phyloP scores from a whole-genome alignment of 2,797 vertebrate species.

The Apogon talboti region DNA sequence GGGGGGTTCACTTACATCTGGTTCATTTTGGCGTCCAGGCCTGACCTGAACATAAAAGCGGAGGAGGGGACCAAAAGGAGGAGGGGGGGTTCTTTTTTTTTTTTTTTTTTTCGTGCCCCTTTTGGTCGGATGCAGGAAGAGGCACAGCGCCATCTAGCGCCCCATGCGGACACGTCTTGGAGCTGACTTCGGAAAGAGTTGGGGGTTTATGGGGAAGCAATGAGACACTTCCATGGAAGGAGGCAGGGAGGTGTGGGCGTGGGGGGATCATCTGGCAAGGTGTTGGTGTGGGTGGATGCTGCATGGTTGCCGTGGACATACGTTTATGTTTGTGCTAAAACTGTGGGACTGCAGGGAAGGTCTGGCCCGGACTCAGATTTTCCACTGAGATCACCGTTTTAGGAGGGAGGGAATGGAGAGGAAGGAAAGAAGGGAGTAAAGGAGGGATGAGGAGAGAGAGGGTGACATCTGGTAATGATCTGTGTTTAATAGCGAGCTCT shows the following conservation, averaged over 20 bases:
- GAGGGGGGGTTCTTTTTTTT: background rate
- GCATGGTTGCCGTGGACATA: conserved; percentile 46
- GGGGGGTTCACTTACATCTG: conserved; percentile 65
- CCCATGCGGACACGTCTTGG: conserved; percentile 28
- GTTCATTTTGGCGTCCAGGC: conserved; percentile 59
- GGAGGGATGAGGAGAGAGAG: conserved; percentile 8
- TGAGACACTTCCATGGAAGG: conserved; percentile 7
- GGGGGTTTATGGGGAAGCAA: conserved; percentile 1
- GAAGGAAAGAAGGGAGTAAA: conserved; percentile 10
- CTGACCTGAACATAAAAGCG: conserved; percentile 62
- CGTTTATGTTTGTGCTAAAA: conserved; percentile 9
- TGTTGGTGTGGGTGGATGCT: conserved; percentile 58
- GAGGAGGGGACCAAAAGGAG: background rate
- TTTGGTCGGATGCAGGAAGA: conserved; percentile 33
- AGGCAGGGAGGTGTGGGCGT: conserved; percentile 20
- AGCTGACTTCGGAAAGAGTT: conserved; percentile 45
- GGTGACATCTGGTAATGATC: conserved; percentile 77
- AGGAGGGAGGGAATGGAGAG: background rate
- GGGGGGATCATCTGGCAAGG: conserved; percentile 54
- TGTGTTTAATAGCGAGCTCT: conserved; percentile 71
- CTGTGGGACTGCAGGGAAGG: conserved; percentile 40
- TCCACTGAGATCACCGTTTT: conserved; percentile 78
- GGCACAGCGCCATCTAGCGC: conserved; percentile 76
- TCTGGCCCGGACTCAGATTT: conserved; percentile 73
- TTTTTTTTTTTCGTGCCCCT: background rate